Conservation (phyloP, 2,888 invertebrate genomes). For the Microplitis manilae region DNA sequence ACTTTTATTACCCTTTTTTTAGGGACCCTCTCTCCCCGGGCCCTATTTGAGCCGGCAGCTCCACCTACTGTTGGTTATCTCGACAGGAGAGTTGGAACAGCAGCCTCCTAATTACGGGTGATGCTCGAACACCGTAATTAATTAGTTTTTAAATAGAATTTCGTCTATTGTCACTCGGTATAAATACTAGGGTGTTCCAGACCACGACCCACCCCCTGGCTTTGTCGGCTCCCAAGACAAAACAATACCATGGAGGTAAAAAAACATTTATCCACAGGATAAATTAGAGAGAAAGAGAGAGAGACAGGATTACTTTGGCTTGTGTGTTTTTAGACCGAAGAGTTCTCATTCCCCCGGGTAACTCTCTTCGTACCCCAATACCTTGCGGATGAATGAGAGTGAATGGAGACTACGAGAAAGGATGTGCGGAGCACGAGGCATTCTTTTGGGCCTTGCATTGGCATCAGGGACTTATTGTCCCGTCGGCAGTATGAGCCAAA, state of each 20-base stretch:
- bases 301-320: too few species aligned
- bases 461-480: constrained; percentile 54
- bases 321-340: constrained; percentile 4
- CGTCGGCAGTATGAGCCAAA: constrained; percentile 51
- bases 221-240: constrained; percentile 49
- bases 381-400: constrained; percentile 41
- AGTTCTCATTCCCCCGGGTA: neutral
- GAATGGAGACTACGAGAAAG: constrained; percentile 65
- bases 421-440: constrained; percentile 57
- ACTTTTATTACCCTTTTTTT: neutral
- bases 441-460: constrained; percentile 50
- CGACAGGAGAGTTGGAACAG: constrained; percentile 38
- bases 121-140: constrained; percentile 63
- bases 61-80: constrained; percentile 19
- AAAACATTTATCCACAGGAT: too few species aligned
- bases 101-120: constrained; percentile 34
- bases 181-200: neutral
- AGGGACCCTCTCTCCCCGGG: neutral
- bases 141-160: constrained; percentile 58
- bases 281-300: too few species aligned
- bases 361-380: neutral
- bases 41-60: neutral
- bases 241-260: neutral
- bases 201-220: constrained; percentile 37
- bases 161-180: constrained; percentile 6